phyloP scores from a whole-genome alignment of 2,797 vertebrate species.

The Trichosurus vulpecula region DNA sequence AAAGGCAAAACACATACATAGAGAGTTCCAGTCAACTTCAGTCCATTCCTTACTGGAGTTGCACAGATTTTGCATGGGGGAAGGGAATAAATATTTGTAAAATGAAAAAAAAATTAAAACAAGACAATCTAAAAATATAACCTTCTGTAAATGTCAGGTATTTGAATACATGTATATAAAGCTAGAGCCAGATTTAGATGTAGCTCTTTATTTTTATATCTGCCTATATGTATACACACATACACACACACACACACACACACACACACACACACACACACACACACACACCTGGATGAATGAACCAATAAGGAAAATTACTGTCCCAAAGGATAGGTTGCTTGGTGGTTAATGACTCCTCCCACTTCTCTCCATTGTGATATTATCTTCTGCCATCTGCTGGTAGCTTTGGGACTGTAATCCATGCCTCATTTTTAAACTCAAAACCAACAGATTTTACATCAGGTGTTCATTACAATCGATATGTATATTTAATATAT shows the following conservation, averaged over 20 bases:
- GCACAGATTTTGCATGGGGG: background rate
- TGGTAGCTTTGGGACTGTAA: conserved; percentile 2
- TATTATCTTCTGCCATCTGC: background rate
- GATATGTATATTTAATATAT: conserved; percentile 50
- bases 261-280: no score
- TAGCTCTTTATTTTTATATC: no score
- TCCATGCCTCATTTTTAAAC: conserved; percentile 59
- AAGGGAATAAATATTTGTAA: background rate
- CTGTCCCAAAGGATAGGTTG: background rate
- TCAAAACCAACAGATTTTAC: conserved; percentile 30
- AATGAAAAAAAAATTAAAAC: background rate
- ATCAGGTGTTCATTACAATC: conserved; percentile 41
- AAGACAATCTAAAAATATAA: background rate
- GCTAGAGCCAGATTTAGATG: background rate
- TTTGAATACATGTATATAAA: background rate
- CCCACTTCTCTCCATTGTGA: background rate
- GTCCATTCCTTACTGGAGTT: background rate
- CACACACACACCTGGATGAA: background rate
- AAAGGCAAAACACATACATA: background rate
- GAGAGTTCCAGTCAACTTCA: background rate
- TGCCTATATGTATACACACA: background rate
- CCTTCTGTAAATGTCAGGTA: background rate
- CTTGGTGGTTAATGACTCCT: background rate
- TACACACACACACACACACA: no score
- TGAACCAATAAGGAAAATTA: background rate